Percentiles rank a stretch among this genome's conserved stretches.
These are phyloP conservation scores for Cryptotis parvus DNA, from an alignment of 2,113 vertebrate genomes.

Conservation along the genomic window DNA sequence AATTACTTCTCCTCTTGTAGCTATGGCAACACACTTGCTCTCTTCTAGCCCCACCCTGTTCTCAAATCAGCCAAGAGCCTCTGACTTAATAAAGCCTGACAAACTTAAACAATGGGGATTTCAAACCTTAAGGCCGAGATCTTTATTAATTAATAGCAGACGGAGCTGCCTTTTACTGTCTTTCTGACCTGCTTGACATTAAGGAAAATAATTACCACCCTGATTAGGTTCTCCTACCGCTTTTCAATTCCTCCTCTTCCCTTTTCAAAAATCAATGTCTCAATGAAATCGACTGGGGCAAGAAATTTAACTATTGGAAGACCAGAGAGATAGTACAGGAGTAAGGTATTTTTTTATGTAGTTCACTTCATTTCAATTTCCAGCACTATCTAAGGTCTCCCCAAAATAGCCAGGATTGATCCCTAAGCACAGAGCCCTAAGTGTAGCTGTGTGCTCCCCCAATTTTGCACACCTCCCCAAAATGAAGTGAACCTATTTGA, in stretches of 20 bases:
- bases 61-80: conserved; percentile 62
- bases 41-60: conserved; percentile 46
- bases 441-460: no score
- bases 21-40: conserved; percentile 75
- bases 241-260: not conserved
- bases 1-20: conserved; percentile 80
- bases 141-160: not conserved
- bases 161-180: not conserved
- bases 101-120: conserved; percentile 76
- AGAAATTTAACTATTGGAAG: not conserved
- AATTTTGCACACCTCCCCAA: no score
- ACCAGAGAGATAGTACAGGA: no score
- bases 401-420: no score
- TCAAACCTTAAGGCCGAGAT: conserved; percentile 49
- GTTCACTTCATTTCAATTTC: no score
- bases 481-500: not conserved
- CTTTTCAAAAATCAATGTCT: conserved; percentile 8
- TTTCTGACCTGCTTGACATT: conserved; percentile 12
- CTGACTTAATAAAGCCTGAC: conserved; percentile 60
- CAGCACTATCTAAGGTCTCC: no score
- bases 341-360: no score
- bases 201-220: not conserved
- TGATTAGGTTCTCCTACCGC: not conserved
- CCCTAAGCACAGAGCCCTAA: no score
- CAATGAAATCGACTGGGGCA: not conserved